Conservation (phyloP, 2,888 invertebrate genomes). For the Melieria crassipennis region DNA sequence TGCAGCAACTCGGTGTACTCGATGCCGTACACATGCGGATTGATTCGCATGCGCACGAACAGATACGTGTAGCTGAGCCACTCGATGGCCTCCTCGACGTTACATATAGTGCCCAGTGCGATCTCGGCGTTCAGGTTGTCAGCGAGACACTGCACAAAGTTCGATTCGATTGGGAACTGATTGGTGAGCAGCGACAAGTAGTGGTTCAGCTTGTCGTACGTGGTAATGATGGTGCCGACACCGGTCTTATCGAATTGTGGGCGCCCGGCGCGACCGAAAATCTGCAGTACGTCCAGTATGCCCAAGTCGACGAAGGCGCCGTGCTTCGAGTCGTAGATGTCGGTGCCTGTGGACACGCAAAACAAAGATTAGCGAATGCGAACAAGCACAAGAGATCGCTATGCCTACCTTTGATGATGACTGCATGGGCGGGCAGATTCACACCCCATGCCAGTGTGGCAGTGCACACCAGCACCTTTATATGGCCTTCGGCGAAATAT, state of each 20-base stretch:
- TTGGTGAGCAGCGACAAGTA: constrained; percentile 94
- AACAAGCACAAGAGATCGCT: not conserved
- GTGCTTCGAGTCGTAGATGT: constrained; percentile 95
- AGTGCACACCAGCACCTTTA: constrained; percentile 93
- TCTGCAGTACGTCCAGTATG: constrained; percentile 96
- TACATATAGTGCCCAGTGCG: constrained; percentile 94
- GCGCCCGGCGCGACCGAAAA: constrained; percentile 97
- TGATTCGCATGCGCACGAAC: constrained; percentile 91
- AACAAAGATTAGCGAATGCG: not conserved
- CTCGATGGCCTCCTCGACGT: constrained; percentile 93
- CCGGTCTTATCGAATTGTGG: constrained; percentile 97
- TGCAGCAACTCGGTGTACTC: constrained; percentile 73
- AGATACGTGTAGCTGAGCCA: constrained; percentile 99
- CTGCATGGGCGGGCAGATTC: constrained; percentile 98
- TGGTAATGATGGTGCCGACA: constrained; percentile 94
- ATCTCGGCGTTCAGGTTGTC: constrained; percentile 99
- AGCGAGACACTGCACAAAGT: constrained; percentile 88
- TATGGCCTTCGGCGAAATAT: constrained; percentile 86
- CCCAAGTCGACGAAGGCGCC: constrained; percentile 95
- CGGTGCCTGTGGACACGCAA: constrained; percentile 70
- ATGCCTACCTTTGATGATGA: constrained; percentile 70
- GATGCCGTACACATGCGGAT: constrained; percentile 81
- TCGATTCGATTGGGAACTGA: constrained; percentile 98
- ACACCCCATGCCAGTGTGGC: constrained; percentile 99
- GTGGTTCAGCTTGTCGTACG: constrained; percentile 89